Evolutionary conservation across 2,888 invertebrate genomes (phyloP), one percentile per base, ranked within the genome.

Genomic region (Xylophagus ater): DNA sequence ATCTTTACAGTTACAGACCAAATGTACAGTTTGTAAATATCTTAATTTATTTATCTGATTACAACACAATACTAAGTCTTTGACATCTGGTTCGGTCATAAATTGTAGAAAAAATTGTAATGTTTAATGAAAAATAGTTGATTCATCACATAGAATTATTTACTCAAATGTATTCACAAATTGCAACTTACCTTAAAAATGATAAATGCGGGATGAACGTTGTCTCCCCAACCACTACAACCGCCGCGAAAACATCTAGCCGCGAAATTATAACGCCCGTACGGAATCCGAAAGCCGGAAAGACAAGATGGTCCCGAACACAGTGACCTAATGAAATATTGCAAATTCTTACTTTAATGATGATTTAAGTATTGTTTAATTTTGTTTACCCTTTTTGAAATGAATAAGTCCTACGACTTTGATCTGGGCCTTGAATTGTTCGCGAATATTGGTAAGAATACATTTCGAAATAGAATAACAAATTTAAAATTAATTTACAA

Each of bases 141-240:
- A 23, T 10, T 23, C 8, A 23, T 9, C 13, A n/a, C n/a, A 9
- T n/a, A 33, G 19, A 12, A 9, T 20, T 19, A 6, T 12, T 33
- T 9, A 8, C 5, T 31, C 31, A 31, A 14, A 15, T 31, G n/a
- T n/a, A n/a, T 31, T 15, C 13, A 12, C 7, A 13, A 3, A 34
- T 12, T 25, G 4, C 8, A 20, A 34, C 40, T 42, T 33, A 47
- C 47, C 34, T 42, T 43, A 17, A 41, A 47, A 17, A 45, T n/a
- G 31, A 31, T 33, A 29, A 36, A 42, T 6, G 41, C 29, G n/a
- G 47, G 47, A 40, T 47, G 35, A 13, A 41, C 39, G 12, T 15
- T 18, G 30, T 47, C 47, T 21, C 47, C 47, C 47, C 47, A 47
- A n/a, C 47, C 47, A 10, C 45, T 47, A 19, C 39, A 39, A 10